Conservation (phyloP, 2,113 vertebrate species). For the Boulengeromyrus knoepffleri region DNA sequence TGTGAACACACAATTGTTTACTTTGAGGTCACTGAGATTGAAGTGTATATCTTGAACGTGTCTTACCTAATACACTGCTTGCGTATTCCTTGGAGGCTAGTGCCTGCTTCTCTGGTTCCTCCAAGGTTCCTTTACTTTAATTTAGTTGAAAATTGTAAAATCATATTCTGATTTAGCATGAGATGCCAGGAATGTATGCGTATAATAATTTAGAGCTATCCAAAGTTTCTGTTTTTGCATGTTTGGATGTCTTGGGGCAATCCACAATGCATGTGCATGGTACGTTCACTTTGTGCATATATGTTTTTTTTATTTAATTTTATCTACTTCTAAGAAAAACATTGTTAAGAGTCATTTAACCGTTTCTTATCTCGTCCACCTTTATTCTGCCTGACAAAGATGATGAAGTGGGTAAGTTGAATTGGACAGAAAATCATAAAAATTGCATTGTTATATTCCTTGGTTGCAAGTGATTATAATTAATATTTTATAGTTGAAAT, state of each 20-base stretch:
- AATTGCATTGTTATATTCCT: background rate
- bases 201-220: background rate
- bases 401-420: conserved; percentile 55
- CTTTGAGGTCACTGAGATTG: background rate
- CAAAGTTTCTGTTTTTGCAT: background rate
- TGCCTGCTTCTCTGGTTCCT: background rate
- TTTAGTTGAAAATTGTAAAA: background rate
- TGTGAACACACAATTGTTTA: background rate
- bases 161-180: background rate
- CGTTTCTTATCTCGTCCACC: background rate
- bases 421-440: background rate
- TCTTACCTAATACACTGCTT: background rate
- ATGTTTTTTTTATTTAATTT: background rate
- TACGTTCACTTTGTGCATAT: background rate
- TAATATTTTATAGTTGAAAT: background rate
- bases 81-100: background rate
- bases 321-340: background rate
- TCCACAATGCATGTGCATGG: conserved; percentile 5
- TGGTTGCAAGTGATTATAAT: background rate
- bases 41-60: background rate
- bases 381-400: conserved; percentile 38
- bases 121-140: background rate
- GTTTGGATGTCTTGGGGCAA: background rate
- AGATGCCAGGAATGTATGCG: background rate
- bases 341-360: background rate